Base-by-base conservation (phyloP, 2,888 invertebrate genomes). In the Drosophila siamana region DNA sequence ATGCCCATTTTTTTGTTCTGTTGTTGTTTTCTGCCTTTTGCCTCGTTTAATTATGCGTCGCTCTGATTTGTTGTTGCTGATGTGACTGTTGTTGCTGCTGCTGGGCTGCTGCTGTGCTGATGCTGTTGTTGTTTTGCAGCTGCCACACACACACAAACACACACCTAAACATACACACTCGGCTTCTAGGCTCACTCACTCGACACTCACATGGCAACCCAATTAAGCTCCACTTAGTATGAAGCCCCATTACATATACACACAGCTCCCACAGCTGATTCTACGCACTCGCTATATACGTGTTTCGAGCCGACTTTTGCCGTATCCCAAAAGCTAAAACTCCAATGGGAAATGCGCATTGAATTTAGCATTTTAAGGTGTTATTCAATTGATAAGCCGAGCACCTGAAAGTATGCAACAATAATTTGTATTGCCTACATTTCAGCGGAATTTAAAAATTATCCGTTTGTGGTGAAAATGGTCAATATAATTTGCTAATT, bases 211-310 rank as follows among this genome's bases (percentile, higher is more conserved):
- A 69, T 67, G 72, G 19, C 67, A 71, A 74, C 63, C 75, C 81
- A 88, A 88, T 80, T 86, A 86, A 63, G 73, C 57, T 41, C 33
- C 68, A 73, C 75, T 78, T 77, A 70, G 70, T 70, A 56, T 55
- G 48, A 11, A 22, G 74, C 26, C 33, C 52, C 40, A n/a, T n/a
- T 9, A 6, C 2, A 9, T 56, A 8, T 44, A 48, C 69, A 19
- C 19, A 19, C 19, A 2, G 3, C 36, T 86, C 64, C 84, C 87
- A 43, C 26, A 62, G 74, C 69, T 74, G 74, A 86, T 84, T 74
- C 61, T 46, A 55, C 44, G 54, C 67, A 60, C 62, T 82, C 61
- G 22, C 19, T 55, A 55, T 55, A 28, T 66, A 19, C 48, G 30
- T n/a, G 56, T 56, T 65, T 61, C 28, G 9, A 15, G 15, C 22